phyloP scores from a whole-genome alignment of 2,797 vertebrate species.

The Anabas testudineus region DNA sequence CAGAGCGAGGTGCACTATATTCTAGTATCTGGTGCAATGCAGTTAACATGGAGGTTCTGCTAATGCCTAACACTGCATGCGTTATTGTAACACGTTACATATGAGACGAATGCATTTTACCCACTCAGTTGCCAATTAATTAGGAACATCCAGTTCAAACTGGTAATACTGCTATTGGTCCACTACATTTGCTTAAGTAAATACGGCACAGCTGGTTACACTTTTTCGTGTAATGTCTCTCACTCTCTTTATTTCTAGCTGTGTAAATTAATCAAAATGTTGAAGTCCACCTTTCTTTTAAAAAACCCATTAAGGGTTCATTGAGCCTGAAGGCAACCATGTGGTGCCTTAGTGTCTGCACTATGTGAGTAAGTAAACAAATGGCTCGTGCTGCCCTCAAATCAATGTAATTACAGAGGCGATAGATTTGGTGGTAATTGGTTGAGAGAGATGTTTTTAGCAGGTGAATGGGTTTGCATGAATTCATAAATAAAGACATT shows the following conservation, averaged over 20 bases:
- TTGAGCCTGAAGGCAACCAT: conserved; percentile 29
- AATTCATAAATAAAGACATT: conserved; percentile 77
- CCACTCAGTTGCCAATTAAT: not conserved
- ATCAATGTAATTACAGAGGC: conserved; percentile 74
- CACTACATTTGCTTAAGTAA: not conserved
- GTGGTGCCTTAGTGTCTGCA: conserved; percentile 31
- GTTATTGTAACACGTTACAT: conserved; percentile 21
- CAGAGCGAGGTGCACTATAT: conserved; percentile 93
- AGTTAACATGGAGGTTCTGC: conserved; percentile 49
- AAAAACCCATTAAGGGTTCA: not conserved
- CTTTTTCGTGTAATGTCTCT: not conserved
- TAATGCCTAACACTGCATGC: conserved; percentile 21
- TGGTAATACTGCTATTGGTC: too few species aligned
- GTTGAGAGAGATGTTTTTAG: conserved; percentile 73
- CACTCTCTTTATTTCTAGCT: not conserved
- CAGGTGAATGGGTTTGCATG: conserved; percentile 69
- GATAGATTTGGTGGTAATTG: conserved; percentile 76
- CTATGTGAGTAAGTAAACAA: conserved; percentile 59
- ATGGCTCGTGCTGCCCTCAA: conserved; percentile 57
- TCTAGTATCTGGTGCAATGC: conserved; percentile 66
- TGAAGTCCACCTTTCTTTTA: not conserved
- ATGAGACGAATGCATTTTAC: conserved; percentile 1
- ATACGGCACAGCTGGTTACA: not conserved
- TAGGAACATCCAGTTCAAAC: not conserved
- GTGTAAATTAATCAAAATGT: conserved; percentile 26